These are phyloP conservation scores for Lepus townsendii DNA, from an alignment of 2,797 vertebrate species.

Conservation along the genomic window DNA sequence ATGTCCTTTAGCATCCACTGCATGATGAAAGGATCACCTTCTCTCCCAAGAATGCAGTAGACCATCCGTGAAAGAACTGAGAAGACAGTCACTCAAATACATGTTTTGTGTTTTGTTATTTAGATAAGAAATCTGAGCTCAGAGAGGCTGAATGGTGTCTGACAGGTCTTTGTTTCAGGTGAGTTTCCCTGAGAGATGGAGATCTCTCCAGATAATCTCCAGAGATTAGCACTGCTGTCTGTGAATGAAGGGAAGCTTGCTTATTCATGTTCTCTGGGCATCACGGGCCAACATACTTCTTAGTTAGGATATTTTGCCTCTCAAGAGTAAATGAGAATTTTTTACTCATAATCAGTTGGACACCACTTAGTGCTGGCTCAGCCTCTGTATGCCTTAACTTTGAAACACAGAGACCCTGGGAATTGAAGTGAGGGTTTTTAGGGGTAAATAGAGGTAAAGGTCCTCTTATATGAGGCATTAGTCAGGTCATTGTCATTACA, in stretches of 20 bases:
- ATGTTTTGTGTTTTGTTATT: neutral
- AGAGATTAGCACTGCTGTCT: neutral
- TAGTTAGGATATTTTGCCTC: neutral
- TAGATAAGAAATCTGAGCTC: neutral
- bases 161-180: neutral
- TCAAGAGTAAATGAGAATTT: neutral
- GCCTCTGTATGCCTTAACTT: neutral
- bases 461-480: neutral
- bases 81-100: neutral
- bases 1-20: neutral
- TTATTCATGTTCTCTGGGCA: neutral
- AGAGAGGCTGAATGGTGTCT: neutral
- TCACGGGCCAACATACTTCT: neutral
- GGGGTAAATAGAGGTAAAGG: neutral
- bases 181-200: neutral
- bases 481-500: neutral
- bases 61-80: neutral
- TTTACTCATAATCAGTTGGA: neutral
- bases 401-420: neutral
- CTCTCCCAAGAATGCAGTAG: neutral
- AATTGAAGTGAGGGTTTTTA: neutral
- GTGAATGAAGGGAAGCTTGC: neutral
- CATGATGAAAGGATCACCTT: neutral
- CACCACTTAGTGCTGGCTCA: neutral
- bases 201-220: too few relatives aligned